A percentile compares a stretch with the other conserved stretches of the same genome.
Evolutionary conservation across 2,888 invertebrate genomes (phyloP).

Genomic region (Conus canariensis): DNA sequence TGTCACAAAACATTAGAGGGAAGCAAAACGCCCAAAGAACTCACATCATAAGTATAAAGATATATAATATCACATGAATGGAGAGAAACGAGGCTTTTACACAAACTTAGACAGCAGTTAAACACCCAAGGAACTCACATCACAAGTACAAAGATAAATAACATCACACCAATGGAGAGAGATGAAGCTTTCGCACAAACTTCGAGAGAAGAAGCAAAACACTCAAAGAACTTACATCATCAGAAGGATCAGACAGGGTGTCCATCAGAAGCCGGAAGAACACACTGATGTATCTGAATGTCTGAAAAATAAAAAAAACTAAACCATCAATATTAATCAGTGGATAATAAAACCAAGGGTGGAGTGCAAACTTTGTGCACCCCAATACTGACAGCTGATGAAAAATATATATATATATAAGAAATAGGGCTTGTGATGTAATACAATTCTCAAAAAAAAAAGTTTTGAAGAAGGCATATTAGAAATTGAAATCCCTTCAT

Average conservation of each 20-base stretch:
- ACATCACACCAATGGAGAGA: too few relatives aligned
- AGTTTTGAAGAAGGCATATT: too few relatives aligned
- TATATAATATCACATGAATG: too few relatives aligned
- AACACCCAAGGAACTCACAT: conserved; percentile 79
- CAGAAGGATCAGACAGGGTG: conserved; percentile 92
- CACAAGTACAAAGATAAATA: conserved; percentile 76
- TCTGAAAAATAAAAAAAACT: conserved; percentile 73
- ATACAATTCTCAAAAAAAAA: too few relatives aligned
- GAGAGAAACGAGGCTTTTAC: not conserved
- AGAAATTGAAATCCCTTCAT: too few relatives aligned
- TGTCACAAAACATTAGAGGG: too few relatives aligned
- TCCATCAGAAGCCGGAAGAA: conserved; percentile 86
- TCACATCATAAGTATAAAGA: too few relatives aligned
- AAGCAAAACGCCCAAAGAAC: too few relatives aligned
- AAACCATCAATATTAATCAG: not conserved
- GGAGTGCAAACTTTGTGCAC: too few relatives aligned
- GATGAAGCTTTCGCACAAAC: not conserved
- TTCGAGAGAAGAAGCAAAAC: not conserved
- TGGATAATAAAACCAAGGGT: not conserved
- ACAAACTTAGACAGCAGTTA: not conserved
- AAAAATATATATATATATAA: too few relatives aligned
- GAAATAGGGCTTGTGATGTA: too few relatives aligned
- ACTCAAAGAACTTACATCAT: conserved; percentile 83
- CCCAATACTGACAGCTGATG: too few relatives aligned
- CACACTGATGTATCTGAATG: conserved; percentile 81